Evolutionary conservation across 1,140 invertebrate genomes (phyloP), one percentile per base, ranked within the genome.

Genomic region (Lethocerus indicus): DNA sequence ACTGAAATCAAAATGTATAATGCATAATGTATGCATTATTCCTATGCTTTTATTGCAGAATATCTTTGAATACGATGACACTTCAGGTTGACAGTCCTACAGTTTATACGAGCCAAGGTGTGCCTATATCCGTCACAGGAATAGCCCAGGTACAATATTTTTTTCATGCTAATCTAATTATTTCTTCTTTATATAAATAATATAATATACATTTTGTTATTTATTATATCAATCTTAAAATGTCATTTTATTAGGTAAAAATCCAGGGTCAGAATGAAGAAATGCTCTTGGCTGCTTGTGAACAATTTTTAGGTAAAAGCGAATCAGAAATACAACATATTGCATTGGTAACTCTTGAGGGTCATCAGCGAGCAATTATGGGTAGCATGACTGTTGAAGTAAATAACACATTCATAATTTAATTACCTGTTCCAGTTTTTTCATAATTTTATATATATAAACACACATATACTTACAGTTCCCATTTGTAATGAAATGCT

Each of bases 351-450:
- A 98, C 93, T 37, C 68, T 98, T 20, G 93, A 98, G 69, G 93
- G 93, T 54, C 93, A 98, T 66, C 93, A 98, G 68, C 70, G 93
- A 56, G 92, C 92, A 51, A 97, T 97, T 50, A 98, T 98, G 92
- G 93, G 93, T 7, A 91, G 88, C 53, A 97, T 97, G 92, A 95
- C 91, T 28, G 92, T 98, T 12, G 92, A 96, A 72, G 79, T 82
- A 67, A 56, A 54, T 59, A 47, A n/a, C n/a, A 35, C 9, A 29
- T 27, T 32, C 29, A 32, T 32, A 9, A n/a, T 32, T 32, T 32
- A 9, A n/a, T 9, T 32, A 32, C n/a, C 29, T 32, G 7, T 32
- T n/a, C 9, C 29, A 9, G n/a, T 32, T 32, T 32, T 9, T 32
- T 32, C n/a, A n/a, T n/a, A 9, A 32, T 32, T 32, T n/a, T 32